Evolutionary conservation across 2,113 vertebrate genomes (phyloP).

Genomic region (Eretmochelys imbricata): DNA sequence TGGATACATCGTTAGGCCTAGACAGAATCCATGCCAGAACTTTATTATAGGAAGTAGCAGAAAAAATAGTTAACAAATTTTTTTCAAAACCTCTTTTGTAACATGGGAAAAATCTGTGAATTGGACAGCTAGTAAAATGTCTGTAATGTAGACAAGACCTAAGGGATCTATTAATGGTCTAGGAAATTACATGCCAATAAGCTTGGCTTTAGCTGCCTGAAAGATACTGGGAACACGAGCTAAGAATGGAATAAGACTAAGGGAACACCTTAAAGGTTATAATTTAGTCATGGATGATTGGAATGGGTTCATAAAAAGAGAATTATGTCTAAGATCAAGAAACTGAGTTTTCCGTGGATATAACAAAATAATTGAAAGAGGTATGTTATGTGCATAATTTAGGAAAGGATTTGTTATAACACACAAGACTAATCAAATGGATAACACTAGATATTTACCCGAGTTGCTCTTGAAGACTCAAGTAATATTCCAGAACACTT

Average conservation of each 20-base stretch:
- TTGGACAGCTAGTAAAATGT: constrained; percentile 59
- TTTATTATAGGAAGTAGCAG: constrained; percentile 62
- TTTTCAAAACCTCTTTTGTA: constrained; percentile 56
- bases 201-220: neutral
- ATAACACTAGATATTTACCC: neutral
- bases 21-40: constrained; percentile 42
- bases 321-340: neutral
- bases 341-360: neutral
- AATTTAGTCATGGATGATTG: neutral
- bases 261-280: neutral
- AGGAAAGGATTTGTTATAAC: neutral
- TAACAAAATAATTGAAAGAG: neutral
- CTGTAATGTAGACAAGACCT: neutral
- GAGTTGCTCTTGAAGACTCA: neutral
- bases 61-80: constrained; percentile 64
- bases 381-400: neutral
- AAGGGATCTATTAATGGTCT: neutral
- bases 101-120: constrained; percentile 21
- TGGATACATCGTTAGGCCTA: constrained; percentile 51
- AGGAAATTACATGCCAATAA: constrained; percentile 1
- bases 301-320: neutral
- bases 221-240: constrained; percentile 25
- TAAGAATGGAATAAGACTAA: constrained; percentile 18
- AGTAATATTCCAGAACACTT: neutral
- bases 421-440: neutral